Conservation (phyloP, 2,797 vertebrate species). For the Crocodylus rhombifer region DNA sequence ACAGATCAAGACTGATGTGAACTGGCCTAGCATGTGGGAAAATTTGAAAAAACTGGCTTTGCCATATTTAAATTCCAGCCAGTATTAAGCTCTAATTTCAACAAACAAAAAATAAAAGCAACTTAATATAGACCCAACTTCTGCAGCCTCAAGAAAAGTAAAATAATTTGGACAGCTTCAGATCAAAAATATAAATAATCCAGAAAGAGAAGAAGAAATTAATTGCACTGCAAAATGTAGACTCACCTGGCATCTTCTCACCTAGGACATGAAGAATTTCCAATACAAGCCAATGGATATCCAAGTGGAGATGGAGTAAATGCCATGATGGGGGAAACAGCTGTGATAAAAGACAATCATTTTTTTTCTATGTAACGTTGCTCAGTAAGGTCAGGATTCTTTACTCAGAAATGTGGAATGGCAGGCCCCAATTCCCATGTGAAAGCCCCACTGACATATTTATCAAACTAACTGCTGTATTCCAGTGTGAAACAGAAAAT, state of each 20-base stretch:
- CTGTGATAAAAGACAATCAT: constrained; percentile 77
- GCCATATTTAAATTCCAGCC: neutral
- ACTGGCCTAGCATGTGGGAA: neutral
- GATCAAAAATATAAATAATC: neutral
- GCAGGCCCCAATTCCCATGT: neutral
- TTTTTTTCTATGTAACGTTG: neutral
- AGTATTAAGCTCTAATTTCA: neutral
- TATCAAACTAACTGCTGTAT: neutral
- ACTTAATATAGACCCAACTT: neutral
- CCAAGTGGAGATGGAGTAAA: constrained; percentile 94
- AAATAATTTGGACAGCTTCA: neutral
- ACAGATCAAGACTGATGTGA: neutral
- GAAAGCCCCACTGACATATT: neutral
- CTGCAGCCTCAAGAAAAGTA: neutral
- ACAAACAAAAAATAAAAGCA: neutral
- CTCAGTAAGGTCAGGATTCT: neutral
- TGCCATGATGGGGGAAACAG: constrained; percentile 96
- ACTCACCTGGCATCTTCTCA: constrained; percentile 91
- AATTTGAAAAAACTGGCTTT: neutral
- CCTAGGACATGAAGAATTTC: constrained; percentile 92
- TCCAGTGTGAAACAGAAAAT: neutral
- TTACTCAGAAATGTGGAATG: neutral
- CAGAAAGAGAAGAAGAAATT: neutral
- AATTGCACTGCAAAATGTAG: neutral
- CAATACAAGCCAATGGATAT: constrained; percentile 93